phyloP scores from a whole-genome alignment of 2,113 vertebrate genomes.

The Oreotrochilus melanogaster region DNA sequence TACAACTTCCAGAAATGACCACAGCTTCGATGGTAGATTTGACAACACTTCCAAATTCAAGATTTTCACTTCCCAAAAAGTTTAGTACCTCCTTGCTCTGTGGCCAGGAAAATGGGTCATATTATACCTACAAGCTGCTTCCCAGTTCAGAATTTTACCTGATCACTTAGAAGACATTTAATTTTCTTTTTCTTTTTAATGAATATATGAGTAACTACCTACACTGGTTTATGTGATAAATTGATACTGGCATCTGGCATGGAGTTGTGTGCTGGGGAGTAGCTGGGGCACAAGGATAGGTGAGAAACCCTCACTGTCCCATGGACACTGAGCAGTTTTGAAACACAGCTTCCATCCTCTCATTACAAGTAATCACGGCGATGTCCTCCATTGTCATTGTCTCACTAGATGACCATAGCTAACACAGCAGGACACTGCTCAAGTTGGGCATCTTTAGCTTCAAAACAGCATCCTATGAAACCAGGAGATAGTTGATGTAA shows the following conservation, averaged over 20 bases:
- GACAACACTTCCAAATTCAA: not conserved
- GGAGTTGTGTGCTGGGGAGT: not conserved
- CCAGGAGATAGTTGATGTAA: not conserved
- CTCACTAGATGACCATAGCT: not conserved
- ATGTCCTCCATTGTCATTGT: not conserved
- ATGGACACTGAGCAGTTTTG: not conserved
- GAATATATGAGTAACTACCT: not conserved
- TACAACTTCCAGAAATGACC: not conserved
- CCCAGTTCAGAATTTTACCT: not conserved
- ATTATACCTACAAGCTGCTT: not conserved
- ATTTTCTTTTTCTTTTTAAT: not conserved
- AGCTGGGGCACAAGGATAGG: fast-evolving
- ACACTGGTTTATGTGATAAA: not conserved
- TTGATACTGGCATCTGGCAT: not conserved
- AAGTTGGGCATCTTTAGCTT: not conserved
- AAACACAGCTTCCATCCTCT: not conserved
- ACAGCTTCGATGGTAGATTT: not conserved
- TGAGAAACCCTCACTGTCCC: fast-evolving
- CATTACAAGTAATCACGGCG: not conserved
- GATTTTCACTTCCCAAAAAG: not conserved
- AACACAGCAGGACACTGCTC: not conserved
- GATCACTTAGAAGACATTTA: not conserved
- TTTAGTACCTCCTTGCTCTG: not conserved
- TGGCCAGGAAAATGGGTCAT: not conserved
- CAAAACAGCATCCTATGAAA: not conserved